Base-by-base conservation (phyloP, 2,797 vertebrate species). In the Amphiprion clarkii region DNA sequence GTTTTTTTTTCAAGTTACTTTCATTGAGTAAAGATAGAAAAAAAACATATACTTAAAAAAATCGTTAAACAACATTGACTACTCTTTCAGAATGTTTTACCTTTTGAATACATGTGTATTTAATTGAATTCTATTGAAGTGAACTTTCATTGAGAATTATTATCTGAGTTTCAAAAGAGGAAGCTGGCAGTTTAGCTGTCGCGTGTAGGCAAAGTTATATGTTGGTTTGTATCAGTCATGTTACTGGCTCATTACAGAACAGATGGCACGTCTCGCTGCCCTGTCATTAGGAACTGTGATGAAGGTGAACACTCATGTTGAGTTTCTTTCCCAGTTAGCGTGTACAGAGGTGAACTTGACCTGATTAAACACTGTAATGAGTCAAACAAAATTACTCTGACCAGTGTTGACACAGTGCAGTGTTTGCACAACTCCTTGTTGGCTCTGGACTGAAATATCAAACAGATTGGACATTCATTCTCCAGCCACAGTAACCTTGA, bases 341-440 rank as follows among this genome's bases (percentile, higher is more conserved):
- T 79, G 74, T 81, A 72, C 81, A 70, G 81, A 78, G 83, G 76
- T 91, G 81, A 92, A 85, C 85, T 84, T 83, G 88, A 86, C 88
- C 85, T 88, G 90, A 90, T 92, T 88, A 88, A 90, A 91, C 81
- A 84, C 86, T 89, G 88, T 93, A 93, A 92, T 92, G 89, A 93
- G 87, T 93, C 89, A 89, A 84, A 90, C 90, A 46, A 87, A 92
- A 94, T 90, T 85, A 91, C 89, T 83, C 77, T 55, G 77, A 86
- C 80, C 74, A 31, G 83, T 88, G 91, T 93, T 94, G 87, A 91
- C 89, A 83, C 81, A 85, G 82, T 12, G 29, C 68, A 8, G 25
- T 92, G 90, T 93, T 94, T 93, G 89, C 82, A 67, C 82, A 88
- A 68, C 77, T 82, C 67, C 85, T 75, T 79, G 79, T 79, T 89